Evolutionary conservation across 2,888 invertebrate genomes (phyloP).

Genomic region (Limnephilus marmoratus): DNA sequence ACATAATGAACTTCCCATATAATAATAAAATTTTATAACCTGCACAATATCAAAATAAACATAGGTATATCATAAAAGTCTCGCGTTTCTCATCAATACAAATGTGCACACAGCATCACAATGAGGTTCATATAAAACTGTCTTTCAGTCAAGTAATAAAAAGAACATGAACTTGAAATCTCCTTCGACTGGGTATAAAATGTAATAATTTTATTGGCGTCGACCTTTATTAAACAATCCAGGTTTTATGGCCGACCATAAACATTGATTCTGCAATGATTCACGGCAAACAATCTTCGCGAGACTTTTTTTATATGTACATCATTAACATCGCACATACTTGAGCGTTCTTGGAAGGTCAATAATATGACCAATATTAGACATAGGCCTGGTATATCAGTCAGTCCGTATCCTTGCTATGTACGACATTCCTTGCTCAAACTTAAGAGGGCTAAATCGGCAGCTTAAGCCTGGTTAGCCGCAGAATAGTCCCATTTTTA

Average conservation of each 20-base stretch:
- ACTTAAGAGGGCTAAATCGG: too few species aligned
- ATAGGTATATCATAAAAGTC: background rate
- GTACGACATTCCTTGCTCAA: too few species aligned
- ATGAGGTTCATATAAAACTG: background rate
- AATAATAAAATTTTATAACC: background rate
- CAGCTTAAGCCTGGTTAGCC: too few species aligned
- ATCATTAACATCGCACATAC: background rate
- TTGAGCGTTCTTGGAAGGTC: constrained; percentile 17
- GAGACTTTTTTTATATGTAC: constrained; percentile 2
- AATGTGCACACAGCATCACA: too few species aligned
- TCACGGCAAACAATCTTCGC: constrained; percentile 18
- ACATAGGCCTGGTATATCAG: too few species aligned
- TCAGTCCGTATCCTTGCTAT: too few species aligned
- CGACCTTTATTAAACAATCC: constrained; percentile 18
- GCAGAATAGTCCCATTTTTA: too few species aligned
- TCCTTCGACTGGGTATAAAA: background rate
- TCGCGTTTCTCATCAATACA: background rate
- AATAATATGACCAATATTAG: background rate
- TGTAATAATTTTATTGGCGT: background rate
- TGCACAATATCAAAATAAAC: background rate
- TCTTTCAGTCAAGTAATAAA: constrained; percentile 2
- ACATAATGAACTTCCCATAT: background rate
- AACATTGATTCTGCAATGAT: constrained; percentile 20
- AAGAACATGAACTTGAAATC: background rate
- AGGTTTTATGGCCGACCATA: constrained; percentile 29